These are phyloP conservation scores for Atrichornis clamosus DNA, from an alignment of 2,113 vertebrate genomes.

Conservation along the genomic window DNA sequence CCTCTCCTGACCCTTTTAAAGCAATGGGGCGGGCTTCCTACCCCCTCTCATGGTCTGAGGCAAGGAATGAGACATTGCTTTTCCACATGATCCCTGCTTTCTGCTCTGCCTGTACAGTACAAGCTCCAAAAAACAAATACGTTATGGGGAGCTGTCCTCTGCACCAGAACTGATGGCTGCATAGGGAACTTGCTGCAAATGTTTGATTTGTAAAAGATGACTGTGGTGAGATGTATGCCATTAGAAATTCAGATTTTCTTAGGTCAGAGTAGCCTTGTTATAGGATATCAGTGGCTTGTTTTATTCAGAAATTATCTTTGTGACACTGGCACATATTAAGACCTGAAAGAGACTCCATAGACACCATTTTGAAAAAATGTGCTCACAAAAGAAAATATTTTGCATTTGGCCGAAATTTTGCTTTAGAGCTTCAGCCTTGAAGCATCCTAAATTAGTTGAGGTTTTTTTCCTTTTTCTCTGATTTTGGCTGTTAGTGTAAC, in stretches of 20 bases:
- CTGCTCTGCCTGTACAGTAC: neutral
- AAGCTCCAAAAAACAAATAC: neutral
- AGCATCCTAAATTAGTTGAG: neutral
- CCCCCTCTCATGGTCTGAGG: neutral
- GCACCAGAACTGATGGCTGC: neutral
- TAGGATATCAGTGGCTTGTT: neutral
- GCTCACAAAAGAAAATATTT: neutral
- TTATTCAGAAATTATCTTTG: neutral
- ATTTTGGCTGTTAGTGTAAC: neutral
- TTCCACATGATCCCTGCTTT: neutral
- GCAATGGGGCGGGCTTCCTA: neutral
- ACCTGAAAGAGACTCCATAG: neutral
- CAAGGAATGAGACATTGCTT: neutral
- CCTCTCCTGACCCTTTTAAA: neutral
- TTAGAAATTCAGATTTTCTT: neutral
- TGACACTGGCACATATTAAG: rapidly evolving
- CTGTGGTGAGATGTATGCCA: neutral
- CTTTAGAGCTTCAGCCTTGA: neutral
- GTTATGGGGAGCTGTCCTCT: neutral
- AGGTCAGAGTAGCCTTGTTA: neutral
- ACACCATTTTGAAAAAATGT: neutral
- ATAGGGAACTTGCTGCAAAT: neutral
- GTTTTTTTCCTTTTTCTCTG: neutral
- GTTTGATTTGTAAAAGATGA: neutral
- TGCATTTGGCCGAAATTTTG: neutral